These are phyloP conservation scores for Microcebus tavaratra DNA, from an alignment of 2,113 vertebrate species.

Conservation along the genomic window DNA sequence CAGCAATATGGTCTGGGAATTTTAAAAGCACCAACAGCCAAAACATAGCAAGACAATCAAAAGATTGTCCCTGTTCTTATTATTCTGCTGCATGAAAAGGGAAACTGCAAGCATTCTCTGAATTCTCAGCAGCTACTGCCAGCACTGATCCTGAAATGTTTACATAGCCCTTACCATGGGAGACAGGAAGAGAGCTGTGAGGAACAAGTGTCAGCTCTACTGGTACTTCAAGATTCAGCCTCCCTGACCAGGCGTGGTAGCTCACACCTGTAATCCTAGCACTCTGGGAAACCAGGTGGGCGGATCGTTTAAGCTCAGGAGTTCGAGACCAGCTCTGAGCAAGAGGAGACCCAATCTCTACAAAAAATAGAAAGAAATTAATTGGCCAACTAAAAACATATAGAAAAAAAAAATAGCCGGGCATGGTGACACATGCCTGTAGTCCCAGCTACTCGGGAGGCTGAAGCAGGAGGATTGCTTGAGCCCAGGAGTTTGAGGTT, in stretches of 20 bases:
- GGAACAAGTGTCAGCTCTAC: not conserved
- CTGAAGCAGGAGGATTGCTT: too few relatives aligned
- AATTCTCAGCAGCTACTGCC: not conserved
- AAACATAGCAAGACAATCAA: not conserved
- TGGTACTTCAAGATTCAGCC: not conserved
- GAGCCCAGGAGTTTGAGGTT: too few relatives aligned
- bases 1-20: not conserved
- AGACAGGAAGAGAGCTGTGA: not conserved
- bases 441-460: too few relatives aligned
- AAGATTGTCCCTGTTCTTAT: not conserved
- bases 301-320: too few relatives aligned
- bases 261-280: too few relatives aligned
- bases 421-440: too few relatives aligned
- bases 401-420: too few relatives aligned
- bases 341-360: too few relatives aligned
- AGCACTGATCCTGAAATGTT: not conserved
- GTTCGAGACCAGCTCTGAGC: too few relatives aligned
- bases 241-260: not conserved
- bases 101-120: not conserved
- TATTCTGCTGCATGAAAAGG: not conserved
- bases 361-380: too few relatives aligned
- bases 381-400: too few relatives aligned
- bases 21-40: slow-evolving; percentile 12
- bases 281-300: too few relatives aligned
- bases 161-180: not conserved